These are phyloP conservation scores for Cryptus armator DNA, from an alignment of 2,888 invertebrate species.

Conservation along the genomic window DNA sequence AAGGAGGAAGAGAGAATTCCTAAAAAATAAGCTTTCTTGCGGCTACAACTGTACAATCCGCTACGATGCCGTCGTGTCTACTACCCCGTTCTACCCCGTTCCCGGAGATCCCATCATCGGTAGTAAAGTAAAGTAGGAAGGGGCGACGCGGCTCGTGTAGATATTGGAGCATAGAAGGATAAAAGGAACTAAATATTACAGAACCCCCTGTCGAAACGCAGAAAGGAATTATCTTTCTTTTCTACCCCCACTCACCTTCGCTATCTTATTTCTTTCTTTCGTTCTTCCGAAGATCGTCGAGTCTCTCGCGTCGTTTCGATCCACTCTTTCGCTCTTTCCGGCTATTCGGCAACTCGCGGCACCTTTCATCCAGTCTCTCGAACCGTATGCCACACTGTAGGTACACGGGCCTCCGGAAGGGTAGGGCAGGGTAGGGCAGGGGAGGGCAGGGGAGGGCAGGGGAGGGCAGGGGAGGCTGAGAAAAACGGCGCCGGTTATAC, in stretches of 20 bases:
- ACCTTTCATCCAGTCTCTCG: conserved; percentile 66
- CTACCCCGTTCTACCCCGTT: too few species aligned
- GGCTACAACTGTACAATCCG: conserved; percentile 31
- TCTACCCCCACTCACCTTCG: conserved; percentile 33
- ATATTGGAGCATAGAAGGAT: conserved; percentile 55
- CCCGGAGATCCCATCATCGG: conserved; percentile 42
- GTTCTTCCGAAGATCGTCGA: conserved; percentile 60
- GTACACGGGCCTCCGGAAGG: conserved; percentile 46
- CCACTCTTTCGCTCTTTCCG: conserved; percentile 62
- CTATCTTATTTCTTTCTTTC: conserved; percentile 31
- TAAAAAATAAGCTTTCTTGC: conserved; percentile 66
- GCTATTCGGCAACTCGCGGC: conserved; percentile 62
- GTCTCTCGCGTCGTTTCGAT: conserved; percentile 59
- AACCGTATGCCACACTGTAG: conserved; percentile 52
- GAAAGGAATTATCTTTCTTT: conserved; percentile 75
- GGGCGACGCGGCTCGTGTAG: conserved; percentile 13
- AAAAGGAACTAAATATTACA: conserved; percentile 72
- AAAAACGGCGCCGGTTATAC: conserved; percentile 63
- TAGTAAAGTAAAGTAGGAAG: conserved; percentile 44
- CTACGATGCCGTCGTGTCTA: background rate
- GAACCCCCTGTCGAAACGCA: conserved; percentile 74
- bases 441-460: too few species aligned
- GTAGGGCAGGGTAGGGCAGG: too few species aligned
- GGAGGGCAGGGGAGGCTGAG: conserved; percentile 10
- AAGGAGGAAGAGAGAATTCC: too few species aligned